Evolutionary conservation across 2,888 invertebrate genomes (phyloP), one percentile per base, ranked within the genome.

Genomic region (Chesias legatella): DNA sequence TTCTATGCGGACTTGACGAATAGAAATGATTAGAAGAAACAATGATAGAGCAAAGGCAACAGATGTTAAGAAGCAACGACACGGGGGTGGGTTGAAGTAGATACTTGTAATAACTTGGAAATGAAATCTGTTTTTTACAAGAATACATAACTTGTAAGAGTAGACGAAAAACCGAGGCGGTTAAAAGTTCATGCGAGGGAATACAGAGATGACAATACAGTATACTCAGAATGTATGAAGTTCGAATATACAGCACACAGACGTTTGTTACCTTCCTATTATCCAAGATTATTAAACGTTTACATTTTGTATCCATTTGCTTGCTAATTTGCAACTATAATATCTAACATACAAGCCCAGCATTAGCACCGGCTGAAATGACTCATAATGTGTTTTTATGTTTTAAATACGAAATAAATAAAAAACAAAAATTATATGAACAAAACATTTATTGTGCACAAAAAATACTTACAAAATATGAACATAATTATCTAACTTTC

Each of bases 371-470:
- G 33, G 20, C 17, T 13, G 11, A 21, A 11, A 34, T 42, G 40
- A 27, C 22, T 22, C 1, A 20, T 6, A 22, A 22, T 22, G n/a
- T 22, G 47, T 33, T 22, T 45, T 22, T 33, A 33, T 33, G 7
- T 7, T 23, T 10, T 51, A 33, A 56, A 57, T 56, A 51, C 60
- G 50, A 56, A 57, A 59, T 64, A 69, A 74, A 79, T 80, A 79
- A 77, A 79, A 80, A 79, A 79, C 75, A 65, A 70, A 46, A 74
- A 74, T 68, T 65, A 69, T 74, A 60, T 72, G 73, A 77, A 79
- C 72, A 75, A 80, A 80, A 78, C 63, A 73, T 68, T 88, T 85
- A 85, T 86, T 88, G 83, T 82, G 86, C 86, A 83, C 77, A 84
- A 79, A 83, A 82, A 71, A 77, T 73, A 77, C 78, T 79, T 80